A percentile compares a stretch with the other conserved stretches of the same genome.
These are phyloP conservation scores for Coenobita brevimanus DNA, from an alignment of 1,140 invertebrate genomes.

Conservation along the genomic window DNA sequence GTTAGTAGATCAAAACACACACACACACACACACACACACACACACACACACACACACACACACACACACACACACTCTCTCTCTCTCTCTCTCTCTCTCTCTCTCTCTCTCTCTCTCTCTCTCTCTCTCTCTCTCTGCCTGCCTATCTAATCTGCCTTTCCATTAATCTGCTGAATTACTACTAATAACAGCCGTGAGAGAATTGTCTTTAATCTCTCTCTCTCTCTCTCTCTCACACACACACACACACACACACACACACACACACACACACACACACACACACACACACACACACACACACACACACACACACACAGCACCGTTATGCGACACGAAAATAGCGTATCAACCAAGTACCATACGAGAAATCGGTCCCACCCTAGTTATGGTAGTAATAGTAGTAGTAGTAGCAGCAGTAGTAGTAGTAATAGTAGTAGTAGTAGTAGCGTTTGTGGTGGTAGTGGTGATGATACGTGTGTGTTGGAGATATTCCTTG, in stretches of 20 bases:
- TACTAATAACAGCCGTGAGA: not conserved
- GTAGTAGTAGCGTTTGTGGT: no score
- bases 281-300: no score
- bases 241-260: not conserved
- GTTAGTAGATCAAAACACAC: no score
- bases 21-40: no score
- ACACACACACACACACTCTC: not conserved
- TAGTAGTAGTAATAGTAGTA: no score
- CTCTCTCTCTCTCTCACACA: not conserved
- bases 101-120: not conserved
- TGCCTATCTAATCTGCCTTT: not conserved
- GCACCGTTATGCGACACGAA: no score
- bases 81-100: not conserved
- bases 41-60: no score
- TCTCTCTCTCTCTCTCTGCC: not conserved
- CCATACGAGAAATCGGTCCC: no score
- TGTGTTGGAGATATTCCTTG: not conserved
- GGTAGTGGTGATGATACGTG: not conserved
- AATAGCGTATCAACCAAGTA: no score
- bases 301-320: no score
- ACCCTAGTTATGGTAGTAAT: no score
- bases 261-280: not conserved
- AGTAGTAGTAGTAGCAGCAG: no score
- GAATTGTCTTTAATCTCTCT: not conserved
- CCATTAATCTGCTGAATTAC: not conserved